phyloP scores from a whole-genome alignment of 2,797 vertebrate species.

The Chlorospingus flavigularis region DNA sequence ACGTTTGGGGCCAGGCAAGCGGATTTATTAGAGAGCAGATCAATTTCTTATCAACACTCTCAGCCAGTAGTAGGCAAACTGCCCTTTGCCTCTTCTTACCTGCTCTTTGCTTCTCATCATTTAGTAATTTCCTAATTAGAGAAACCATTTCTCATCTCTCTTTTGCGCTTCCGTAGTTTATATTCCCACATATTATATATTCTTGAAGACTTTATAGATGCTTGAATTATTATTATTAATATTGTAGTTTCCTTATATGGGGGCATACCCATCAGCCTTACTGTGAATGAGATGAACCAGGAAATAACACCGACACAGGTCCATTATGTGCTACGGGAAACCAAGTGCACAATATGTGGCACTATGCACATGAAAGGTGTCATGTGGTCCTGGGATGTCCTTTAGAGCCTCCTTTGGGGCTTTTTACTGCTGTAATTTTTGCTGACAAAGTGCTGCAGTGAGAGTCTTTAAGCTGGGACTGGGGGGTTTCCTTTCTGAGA shows the following conservation, averaged over 20 bases:
- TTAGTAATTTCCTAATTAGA: neutral
- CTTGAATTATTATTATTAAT: neutral
- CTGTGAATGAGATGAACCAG: neutral
- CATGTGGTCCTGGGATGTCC: fast-evolving
- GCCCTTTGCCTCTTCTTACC: neutral
- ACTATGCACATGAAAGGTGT: neutral
- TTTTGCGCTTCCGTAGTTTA: neutral
- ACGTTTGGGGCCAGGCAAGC: neutral
- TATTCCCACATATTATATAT: neutral
- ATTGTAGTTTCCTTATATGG: neutral
- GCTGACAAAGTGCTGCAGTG: neutral
- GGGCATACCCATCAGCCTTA: neutral
- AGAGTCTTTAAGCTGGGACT: neutral
- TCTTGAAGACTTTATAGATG: neutral
- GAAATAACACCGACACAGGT: neutral
- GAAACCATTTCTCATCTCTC: neutral
- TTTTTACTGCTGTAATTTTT: neutral
- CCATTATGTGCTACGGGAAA: neutral
- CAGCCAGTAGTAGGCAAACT: neutral
- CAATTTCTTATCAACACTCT: slow-evolving; percentile 28
- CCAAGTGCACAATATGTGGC: fast-evolving
- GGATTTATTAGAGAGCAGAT: slow-evolving; percentile 6
- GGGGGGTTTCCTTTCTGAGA: neutral
- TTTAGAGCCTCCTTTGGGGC: neutral
- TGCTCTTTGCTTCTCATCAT: neutral